Percentiles rank a stretch among this genome's conserved stretches.
Conservation (phyloP, 2,888 invertebrate genomes). For the Drosophila recens region DNA sequence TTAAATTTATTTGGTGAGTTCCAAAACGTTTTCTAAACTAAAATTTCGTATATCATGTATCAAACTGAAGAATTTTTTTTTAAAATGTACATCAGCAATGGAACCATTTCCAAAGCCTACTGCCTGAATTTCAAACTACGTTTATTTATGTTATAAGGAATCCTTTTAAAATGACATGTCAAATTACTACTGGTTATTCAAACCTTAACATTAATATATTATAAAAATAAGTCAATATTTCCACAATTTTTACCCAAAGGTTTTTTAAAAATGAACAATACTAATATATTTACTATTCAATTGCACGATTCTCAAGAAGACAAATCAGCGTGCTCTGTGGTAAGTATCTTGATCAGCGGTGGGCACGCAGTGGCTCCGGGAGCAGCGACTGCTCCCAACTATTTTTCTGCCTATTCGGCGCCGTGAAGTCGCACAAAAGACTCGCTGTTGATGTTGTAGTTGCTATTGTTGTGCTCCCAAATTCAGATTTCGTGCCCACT, state of each 20-base stretch:
- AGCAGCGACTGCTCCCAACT: no score
- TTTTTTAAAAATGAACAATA: conserved; percentile 34
- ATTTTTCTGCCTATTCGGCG: no score
- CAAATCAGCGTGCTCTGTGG: conserved; percentile 13
- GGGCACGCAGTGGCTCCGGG: no score
- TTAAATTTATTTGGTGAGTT: conserved; percentile 22
- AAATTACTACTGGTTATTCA: background rate
- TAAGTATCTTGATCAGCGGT: conserved; percentile 11
- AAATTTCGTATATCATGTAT: conserved; percentile 41
- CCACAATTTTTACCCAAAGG: background rate
- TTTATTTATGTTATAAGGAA: background rate
- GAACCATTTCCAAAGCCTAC: conserved; percentile 33
- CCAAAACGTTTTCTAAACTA: conserved; percentile 24
- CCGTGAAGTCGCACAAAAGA: no score
- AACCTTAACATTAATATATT: background rate
- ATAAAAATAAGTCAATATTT: conserved; percentile 4
- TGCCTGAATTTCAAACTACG: background rate
- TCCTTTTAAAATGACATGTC: background rate
- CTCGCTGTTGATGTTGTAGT: no score
- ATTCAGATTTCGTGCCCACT: no score
- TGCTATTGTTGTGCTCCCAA: no score
- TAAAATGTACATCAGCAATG: background rate
- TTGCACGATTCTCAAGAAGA: conserved; percentile 31
- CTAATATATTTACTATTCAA: conserved; percentile 39
- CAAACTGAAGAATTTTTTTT: conserved; percentile 29